Conservation (phyloP, 1,140 invertebrate species). For the Drosophila ercepeae region DNA sequence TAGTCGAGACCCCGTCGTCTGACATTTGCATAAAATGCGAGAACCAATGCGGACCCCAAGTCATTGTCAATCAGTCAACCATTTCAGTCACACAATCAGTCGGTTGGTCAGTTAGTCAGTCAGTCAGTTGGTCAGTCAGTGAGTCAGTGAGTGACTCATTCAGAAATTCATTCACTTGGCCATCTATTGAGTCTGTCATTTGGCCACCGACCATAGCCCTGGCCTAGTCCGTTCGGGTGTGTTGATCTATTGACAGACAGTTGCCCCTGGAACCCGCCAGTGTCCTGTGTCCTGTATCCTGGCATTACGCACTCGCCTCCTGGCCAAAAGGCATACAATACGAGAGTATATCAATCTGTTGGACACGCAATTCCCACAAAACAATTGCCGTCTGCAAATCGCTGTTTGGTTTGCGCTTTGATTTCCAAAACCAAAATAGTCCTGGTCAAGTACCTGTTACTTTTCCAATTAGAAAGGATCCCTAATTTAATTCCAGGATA, state of each 20-base stretch:
- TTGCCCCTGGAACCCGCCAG: too few species aligned
- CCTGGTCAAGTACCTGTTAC: neutral
- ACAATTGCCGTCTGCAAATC: constrained; percentile 72
- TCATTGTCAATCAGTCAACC: constrained; percentile 41
- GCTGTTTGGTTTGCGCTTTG: neutral
- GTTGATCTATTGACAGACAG: constrained; percentile 71
- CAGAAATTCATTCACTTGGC: constrained; percentile 10
- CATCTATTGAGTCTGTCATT: constrained; percentile 10
- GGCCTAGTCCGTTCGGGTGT: constrained; percentile 28
- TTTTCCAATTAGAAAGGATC: neutral
- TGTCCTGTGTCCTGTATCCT: too few species aligned
- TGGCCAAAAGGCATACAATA: constrained; percentile 29
- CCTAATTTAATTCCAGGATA: too few species aligned
- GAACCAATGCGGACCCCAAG: constrained; percentile 14
- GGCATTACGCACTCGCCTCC: constrained; percentile 29
- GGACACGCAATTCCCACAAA: constrained; percentile 46
- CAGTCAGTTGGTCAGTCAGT: constrained; percentile 1
- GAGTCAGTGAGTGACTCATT: neutral
- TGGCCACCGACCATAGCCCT: constrained; percentile 7
- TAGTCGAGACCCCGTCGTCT: constrained; percentile 38
- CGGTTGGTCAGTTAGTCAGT: neutral
- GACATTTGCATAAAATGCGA: constrained; percentile 70
- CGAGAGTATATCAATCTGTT: constrained; percentile 68
- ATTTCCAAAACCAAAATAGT: neutral
- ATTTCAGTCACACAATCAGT: constrained; percentile 14